Evolutionary conservation across 2,797 vertebrate genomes (phyloP), one percentile per base, ranked within the genome.

Genomic region (Limnodromus scolopaceus): DNA sequence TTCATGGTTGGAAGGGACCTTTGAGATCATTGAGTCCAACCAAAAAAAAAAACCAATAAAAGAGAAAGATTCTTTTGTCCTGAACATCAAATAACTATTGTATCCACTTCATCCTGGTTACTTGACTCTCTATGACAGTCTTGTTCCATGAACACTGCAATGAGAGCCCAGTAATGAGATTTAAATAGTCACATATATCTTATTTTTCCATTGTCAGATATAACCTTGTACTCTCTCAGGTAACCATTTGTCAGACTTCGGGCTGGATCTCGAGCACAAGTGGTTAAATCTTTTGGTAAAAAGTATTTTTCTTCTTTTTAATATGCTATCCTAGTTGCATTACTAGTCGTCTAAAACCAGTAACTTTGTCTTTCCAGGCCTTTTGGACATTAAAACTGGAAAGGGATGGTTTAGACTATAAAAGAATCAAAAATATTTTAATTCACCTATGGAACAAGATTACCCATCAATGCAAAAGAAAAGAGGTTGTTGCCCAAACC

Each of bases 161-260:
- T 25, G 24, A 75, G 28, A 86, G 8, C 8, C 27, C n/a, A 43
- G 20, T 23, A 55, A 41, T 17, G 49, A 51, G 17, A 48, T 36
- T 61, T 51, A 84, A 51, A 51, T 46, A 46, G 11, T 39, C 48
- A 28, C 13, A 23, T 36, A 46, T 19, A 16, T 28, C n/a, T 78
- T 36, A 49, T 38, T n/a, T 77, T 34, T 81, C 20, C 1, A 0
- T 30, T 54, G 23, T 30, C 28, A 61, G 36, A 32, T 48, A 51
- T 0, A 0, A 41, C 5, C 16, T 66, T 46, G 12, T 54, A 34
- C 7, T n/a, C 24, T 51, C 4, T 58, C 41, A 34, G 1, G 1
- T 49, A 89, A 39, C 11, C 3, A 0, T 54, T 58, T 75, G 13
- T 25, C 45, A 69, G 46, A 57, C 10, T 57, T 57, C 15, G 16